Percentiles rank a stretch among this genome's conserved stretches.
These are phyloP conservation scores for Anoura caudifer DNA, from an alignment of 2,113 vertebrate species.

Conservation along the genomic window DNA sequence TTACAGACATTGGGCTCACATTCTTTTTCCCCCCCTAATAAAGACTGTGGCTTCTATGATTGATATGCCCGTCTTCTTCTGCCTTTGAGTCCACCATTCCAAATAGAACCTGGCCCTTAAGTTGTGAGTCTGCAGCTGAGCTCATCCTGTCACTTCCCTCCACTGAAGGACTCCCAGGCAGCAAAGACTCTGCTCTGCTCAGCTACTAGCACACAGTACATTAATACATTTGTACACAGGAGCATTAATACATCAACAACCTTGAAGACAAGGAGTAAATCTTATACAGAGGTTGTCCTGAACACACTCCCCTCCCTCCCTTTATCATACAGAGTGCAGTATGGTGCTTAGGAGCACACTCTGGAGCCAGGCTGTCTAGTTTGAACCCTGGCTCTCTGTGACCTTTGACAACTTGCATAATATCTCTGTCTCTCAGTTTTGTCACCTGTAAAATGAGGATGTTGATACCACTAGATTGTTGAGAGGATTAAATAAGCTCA, in stretches of 20 bases:
- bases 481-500: background rate
- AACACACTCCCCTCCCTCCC: background rate
- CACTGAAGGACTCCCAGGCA: background rate
- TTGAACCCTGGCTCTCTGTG: background rate
- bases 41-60: background rate
- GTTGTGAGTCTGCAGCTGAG: background rate
- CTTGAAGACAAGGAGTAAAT: background rate
- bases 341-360: too few species aligned
- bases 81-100: background rate
- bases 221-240: background rate
- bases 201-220: too few species aligned
- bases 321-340: background rate
- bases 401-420: background rate
- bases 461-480: background rate
- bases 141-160: background rate
- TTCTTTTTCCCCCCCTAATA: background rate
- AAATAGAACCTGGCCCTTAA: background rate
- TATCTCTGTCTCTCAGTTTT: background rate
- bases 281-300: background rate
- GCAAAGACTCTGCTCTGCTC: background rate
- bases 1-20: background rate
- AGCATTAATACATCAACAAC: background rate
- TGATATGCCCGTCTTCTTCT: background rate
- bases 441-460: background rate
- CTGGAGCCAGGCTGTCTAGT: background rate